A percentile compares a stretch with the other conserved stretches of the same genome.
These are phyloP conservation scores for Lasius platythorax DNA, from an alignment of 2,888 invertebrate species.

Conservation along the genomic window DNA sequence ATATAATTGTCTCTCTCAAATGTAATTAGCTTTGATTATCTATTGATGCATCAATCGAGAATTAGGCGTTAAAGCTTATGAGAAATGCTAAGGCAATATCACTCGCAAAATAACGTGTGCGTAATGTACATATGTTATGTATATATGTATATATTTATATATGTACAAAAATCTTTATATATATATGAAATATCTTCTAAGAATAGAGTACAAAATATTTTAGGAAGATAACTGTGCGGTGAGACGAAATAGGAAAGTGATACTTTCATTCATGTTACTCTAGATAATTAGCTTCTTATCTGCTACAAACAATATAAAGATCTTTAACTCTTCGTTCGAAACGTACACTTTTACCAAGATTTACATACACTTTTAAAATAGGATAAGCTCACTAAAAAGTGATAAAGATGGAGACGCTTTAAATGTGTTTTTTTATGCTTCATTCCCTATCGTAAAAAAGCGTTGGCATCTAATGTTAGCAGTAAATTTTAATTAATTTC, in stretches of 20 bases:
- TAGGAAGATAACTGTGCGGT: slow-evolving; percentile 62
- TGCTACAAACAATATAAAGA: slow-evolving; percentile 5
- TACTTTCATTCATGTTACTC: slow-evolving; percentile 58
- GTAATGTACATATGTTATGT: slow-evolving; percentile 44
- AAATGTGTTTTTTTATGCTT: slow-evolving; percentile 4
- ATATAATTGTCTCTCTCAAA: slow-evolving; percentile 23
- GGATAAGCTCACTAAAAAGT: slow-evolving; percentile 36
- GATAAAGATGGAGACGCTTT: slow-evolving; percentile 38
- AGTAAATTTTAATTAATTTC: slow-evolving; percentile 21
- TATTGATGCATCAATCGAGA: slow-evolving; percentile 41
- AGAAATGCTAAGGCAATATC: slow-evolving; percentile 66
- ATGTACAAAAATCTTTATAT: slow-evolving; percentile 68
- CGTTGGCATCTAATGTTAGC: slow-evolving; percentile 37
- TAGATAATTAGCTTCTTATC: slow-evolving; percentile 56
- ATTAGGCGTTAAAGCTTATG: slow-evolving; percentile 70
- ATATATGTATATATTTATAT: slow-evolving; percentile 60
- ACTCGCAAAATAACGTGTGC: slow-evolving; percentile 63
- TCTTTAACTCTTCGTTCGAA: slow-evolving; percentile 11
- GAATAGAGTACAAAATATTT: slow-evolving; percentile 70
- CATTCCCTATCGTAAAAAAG: slow-evolving; percentile 20
- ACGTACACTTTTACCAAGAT: not conserved
- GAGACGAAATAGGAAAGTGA: slow-evolving; percentile 58
- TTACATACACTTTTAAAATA: not conserved
- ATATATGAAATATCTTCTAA: slow-evolving; percentile 67
- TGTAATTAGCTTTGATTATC: slow-evolving; percentile 23